Evolutionary conservation across 2,113 vertebrate genomes (phyloP), one percentile per base, ranked within the genome.

Genomic region (Anser cygnoides): DNA sequence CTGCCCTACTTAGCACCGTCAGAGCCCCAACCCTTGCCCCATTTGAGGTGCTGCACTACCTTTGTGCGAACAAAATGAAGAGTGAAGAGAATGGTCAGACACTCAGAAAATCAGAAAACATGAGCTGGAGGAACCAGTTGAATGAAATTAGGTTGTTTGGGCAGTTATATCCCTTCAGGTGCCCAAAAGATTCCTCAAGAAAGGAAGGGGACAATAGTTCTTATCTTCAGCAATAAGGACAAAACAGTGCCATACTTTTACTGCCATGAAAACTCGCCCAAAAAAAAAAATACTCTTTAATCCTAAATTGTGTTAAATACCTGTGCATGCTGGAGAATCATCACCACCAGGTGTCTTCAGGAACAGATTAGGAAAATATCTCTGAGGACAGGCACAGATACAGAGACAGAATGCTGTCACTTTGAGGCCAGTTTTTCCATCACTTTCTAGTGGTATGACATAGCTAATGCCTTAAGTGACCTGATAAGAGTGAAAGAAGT

Each of bases 101-200:
- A 33, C 5, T 80, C 10, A 44, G 9, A 84, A 8, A n/a, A 8
- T 2, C 3, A 57, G 68, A 80, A 81, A 39, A 37, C 5, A 6
- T 2, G 17, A 66, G 4, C 5, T 70, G 25, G 50, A 11, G 3
- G 13, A 73, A 46, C 9, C 52, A 1, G 0, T 4, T 80, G 11
- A 52, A 86, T 12, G 29, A 89, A 41, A 61, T 37, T 0, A 18
- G 0, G 10, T n/a, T 11, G 0, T 0, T 5, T 65, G 17, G 20
- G 20, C n/a, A 78, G 6, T 19, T 61, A 2, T 2, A 1, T 17
- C 26, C 20, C 23, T 52, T 89, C 22, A 61, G 43, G 18, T 23
- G 37, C 39, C 81, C 29, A 86, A 68, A 52, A 62, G 12, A 73
- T 8, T 22, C 10, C 10, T 35, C 20, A 23, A 33, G 11, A 82